phyloP scores from a whole-genome alignment of 2,797 vertebrate genomes.

The Pseudopleuronectes americanus region DNA sequence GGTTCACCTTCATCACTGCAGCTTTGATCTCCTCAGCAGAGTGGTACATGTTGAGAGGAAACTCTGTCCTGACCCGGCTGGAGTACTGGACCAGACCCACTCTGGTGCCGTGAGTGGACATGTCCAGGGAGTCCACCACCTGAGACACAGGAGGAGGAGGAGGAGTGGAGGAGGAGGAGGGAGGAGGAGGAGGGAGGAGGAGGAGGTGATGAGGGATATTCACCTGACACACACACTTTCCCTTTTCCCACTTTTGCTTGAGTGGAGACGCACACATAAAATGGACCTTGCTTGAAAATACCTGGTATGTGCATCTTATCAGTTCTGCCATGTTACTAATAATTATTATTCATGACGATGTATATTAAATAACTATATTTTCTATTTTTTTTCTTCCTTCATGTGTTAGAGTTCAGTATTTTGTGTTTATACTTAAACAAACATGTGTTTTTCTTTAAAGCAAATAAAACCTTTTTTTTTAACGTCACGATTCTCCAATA shows the following conservation, averaged over 20 bases:
- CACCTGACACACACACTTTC: not conserved
- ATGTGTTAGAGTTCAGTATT: conserved; percentile 23
- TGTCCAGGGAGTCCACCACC: conserved; percentile 94
- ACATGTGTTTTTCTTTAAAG: conserved; percentile 6
- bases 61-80: conserved; percentile 94
- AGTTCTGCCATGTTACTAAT: conserved; percentile 45
- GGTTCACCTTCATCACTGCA: conserved; percentile 87
- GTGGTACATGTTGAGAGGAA: conserved; percentile 91
- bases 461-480: not conserved
- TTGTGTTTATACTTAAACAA: conserved; percentile 11
- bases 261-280: conserved; percentile 49
- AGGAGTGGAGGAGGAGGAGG: conserved; percentile 12
- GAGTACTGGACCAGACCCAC: conserved; percentile 97
- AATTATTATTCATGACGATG: conserved; percentile 41
- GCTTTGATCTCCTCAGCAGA: conserved; percentile 90
- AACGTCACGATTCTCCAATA: conserved; percentile 27
- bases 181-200: no score
- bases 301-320: conserved; percentile 41
- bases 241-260: no score
- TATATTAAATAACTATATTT: conserved; percentile 73
- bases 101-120: no score
- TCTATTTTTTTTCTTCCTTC: conserved; percentile 64
- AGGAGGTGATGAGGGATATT: not conserved
- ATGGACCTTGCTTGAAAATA: conserved; percentile 36
- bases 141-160: no score